These are phyloP conservation scores for Drosophila tani DNA, from an alignment of 1,140 invertebrate species.

Conservation along the genomic window DNA sequence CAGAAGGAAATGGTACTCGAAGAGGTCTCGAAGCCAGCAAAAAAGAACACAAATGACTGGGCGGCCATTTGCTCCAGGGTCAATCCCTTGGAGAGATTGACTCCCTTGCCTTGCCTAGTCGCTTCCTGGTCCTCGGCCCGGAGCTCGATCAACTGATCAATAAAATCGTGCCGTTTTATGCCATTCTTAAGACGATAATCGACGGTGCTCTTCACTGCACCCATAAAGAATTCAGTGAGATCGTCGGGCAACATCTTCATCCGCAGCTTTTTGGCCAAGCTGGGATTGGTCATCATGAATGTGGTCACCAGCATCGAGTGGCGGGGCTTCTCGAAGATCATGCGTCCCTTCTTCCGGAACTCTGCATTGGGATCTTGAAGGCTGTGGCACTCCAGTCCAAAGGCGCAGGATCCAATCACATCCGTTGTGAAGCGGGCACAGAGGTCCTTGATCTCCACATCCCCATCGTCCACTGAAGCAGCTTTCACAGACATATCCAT, in stretches of 20 bases:
- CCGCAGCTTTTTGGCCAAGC: slow-evolving; percentile 50
- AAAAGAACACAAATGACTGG: slow-evolving; percentile 77
- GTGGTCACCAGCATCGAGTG: slow-evolving; percentile 32
- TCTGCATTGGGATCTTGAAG: slow-evolving; percentile 84
- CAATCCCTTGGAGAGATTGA: slow-evolving; percentile 58
- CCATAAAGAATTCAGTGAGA: slow-evolving; percentile 81
- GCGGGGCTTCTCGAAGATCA: slow-evolving; percentile 57
- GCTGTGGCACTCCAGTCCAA: slow-evolving; percentile 86
- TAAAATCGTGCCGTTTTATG: slow-evolving; percentile 83
- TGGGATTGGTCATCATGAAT: slow-evolving; percentile 58
- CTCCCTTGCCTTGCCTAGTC: slow-evolving; percentile 34
- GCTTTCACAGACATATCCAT: slow-evolving; percentile 30
- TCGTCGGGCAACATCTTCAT: slow-evolving; percentile 70
- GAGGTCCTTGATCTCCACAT: slow-evolving; percentile 86
- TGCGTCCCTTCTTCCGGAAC: slow-evolving; percentile 84
- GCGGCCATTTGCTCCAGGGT: slow-evolving; percentile 77
- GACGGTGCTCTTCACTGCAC: slow-evolving; percentile 77
- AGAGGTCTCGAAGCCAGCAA: slow-evolving; percentile 80
- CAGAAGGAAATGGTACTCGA: slow-evolving; percentile 85
- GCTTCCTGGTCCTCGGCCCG: slow-evolving; percentile 53
- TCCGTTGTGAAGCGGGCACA: slow-evolving; percentile 88
- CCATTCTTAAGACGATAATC: slow-evolving; percentile 81
- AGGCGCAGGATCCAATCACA: slow-evolving; percentile 86
- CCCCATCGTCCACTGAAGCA: slow-evolving; percentile 76
- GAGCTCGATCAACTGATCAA: slow-evolving; percentile 82